Conservation (phyloP, 2,888 invertebrate species). For the Trissonchulus sp. region DNA sequence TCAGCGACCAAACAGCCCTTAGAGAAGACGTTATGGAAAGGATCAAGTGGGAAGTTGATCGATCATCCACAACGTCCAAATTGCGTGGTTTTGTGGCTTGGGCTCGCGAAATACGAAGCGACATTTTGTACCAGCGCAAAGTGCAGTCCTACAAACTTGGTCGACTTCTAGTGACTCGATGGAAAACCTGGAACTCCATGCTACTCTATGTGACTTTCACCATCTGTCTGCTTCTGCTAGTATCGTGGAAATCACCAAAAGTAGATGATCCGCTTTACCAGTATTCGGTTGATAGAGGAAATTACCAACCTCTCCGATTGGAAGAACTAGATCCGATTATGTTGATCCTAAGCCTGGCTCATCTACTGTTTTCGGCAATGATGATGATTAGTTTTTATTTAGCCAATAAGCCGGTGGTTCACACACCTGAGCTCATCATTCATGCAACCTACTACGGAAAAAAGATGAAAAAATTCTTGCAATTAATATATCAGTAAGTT, state of each 20-base stretch:
- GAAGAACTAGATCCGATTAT: conserved; percentile 36
- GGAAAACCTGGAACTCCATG: conserved; percentile 49
- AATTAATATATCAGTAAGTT: background rate
- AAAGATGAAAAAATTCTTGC: background rate
- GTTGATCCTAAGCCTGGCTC: conserved; percentile 47
- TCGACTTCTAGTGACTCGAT: conserved; percentile 48
- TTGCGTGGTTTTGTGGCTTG: conserved; percentile 54
- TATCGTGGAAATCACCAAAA: conserved; percentile 48
- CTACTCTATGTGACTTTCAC: conserved; percentile 47
- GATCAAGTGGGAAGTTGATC: conserved; percentile 54
- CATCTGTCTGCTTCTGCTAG: conserved; percentile 46
- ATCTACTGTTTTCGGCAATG: conserved; percentile 50
- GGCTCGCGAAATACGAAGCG: conserved; percentile 52
- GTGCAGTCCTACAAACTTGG: conserved; percentile 47
- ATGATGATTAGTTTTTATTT: conserved; percentile 53
- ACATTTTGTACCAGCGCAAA: conserved; percentile 52
- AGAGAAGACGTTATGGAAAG: conserved; percentile 53
- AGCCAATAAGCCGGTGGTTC: conserved; percentile 44
- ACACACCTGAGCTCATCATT: background rate
- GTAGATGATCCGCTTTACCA: conserved; percentile 26
- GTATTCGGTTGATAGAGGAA: conserved; percentile 22
- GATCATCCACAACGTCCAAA: conserved; percentile 53
- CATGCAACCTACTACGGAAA: conserved; percentile 9
- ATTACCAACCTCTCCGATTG: background rate
- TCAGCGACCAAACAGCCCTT: conserved; percentile 51